Conservation (phyloP, 2,797 vertebrate species). For the Delichon dasypus region DNA sequence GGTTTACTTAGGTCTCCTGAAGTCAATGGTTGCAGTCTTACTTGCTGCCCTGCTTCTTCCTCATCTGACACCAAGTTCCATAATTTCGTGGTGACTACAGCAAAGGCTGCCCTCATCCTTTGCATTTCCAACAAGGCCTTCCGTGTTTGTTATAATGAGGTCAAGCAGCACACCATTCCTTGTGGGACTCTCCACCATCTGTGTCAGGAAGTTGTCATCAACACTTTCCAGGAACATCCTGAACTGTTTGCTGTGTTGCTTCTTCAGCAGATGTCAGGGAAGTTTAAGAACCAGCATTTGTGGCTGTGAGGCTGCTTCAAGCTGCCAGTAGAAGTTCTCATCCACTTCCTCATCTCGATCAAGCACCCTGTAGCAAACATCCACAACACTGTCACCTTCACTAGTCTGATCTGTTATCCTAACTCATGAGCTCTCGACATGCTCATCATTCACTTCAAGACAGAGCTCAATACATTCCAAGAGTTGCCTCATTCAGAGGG, state of each 20-base stretch:
- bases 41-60: background rate
- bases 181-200: too few relatives aligned
- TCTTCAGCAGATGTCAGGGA: background rate
- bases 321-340: background rate
- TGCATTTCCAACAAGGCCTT: background rate
- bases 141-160: background rate
- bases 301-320: background rate
- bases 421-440: accelerated
- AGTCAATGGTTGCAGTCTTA: background rate
- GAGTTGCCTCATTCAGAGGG: background rate
- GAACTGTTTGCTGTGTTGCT: background rate
- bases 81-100: background rate
- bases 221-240: background rate
- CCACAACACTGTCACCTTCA: too few relatives aligned
- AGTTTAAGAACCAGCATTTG: background rate
- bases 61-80: background rate
- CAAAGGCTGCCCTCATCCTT: background rate
- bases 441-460: background rate
- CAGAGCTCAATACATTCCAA: background rate
- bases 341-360: background rate
- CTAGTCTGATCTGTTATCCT: background rate
- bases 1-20: background rate
- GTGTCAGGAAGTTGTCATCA: background rate
- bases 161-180: background rate
- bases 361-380: background rate